Conservation (phyloP, 1,140 invertebrate genomes). For the Drosophila ambigua region DNA sequence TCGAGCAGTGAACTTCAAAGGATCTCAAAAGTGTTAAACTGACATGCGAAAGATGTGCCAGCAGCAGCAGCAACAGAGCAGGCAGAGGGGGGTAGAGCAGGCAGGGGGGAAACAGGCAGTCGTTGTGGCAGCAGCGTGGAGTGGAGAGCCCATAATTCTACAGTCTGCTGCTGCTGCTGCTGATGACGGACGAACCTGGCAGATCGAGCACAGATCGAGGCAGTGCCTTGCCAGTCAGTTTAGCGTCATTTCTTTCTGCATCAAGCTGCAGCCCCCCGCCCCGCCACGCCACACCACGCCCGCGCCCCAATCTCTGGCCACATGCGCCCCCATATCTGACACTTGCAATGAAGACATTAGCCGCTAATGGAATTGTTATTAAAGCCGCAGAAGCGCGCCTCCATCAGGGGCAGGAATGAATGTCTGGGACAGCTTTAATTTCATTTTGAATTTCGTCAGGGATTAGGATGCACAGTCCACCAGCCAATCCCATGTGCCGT, state of each 20-base stretch:
- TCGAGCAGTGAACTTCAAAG: slow-evolving; percentile 59
- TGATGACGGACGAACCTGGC: slow-evolving; percentile 19
- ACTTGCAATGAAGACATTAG: slow-evolving; percentile 83
- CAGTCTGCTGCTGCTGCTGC: slow-evolving; percentile 18
- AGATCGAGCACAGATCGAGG: slow-evolving; percentile 27
- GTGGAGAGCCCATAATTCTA: slow-evolving; percentile 32
- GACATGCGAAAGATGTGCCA: slow-evolving; percentile 67
- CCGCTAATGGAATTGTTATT: slow-evolving; percentile 82
- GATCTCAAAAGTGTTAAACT: slow-evolving; percentile 79
- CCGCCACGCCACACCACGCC: background rate
- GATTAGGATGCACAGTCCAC: slow-evolving; percentile 9
- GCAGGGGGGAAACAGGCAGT: background rate
- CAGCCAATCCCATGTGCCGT: slow-evolving; percentile 11
- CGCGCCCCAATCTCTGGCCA: too few species aligned
- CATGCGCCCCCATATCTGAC: slow-evolving; percentile 71
- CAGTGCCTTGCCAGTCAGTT: slow-evolving; percentile 66
- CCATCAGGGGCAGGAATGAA: background rate
- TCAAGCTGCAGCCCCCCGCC: slow-evolving; percentile 13
- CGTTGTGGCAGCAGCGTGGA: background rate
- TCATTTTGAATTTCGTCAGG: slow-evolving; percentile 46
- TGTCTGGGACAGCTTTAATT: slow-evolving; percentile 63
- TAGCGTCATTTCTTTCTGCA: slow-evolving; percentile 52
- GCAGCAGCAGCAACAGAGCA: slow-evolving; percentile 1
- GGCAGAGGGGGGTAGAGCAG: slow-evolving; percentile 6
- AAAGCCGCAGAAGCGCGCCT: slow-evolving; percentile 63